Conservation (phyloP, 2,113 vertebrate genomes). For the Barbus barbus region DNA sequence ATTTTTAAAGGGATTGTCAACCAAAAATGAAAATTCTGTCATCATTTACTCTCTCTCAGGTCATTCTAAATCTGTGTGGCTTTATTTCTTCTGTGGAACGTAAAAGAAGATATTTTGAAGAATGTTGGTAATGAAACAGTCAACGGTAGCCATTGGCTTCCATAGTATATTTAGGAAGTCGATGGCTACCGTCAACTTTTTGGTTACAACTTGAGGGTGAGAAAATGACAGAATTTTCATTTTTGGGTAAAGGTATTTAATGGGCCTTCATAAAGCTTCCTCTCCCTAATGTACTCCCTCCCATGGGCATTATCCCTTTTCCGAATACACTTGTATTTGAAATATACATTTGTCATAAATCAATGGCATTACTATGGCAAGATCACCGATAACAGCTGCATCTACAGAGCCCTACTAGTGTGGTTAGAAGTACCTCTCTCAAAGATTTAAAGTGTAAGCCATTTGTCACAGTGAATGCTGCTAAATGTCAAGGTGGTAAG, state of each 20-base stretch:
- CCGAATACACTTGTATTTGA: neutral
- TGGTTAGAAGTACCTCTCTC: neutral
- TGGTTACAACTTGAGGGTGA: too few species aligned
- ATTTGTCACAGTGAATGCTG: slow-evolving; percentile 8
- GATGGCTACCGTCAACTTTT: too few species aligned
- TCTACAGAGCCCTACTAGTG: neutral
- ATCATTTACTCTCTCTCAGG: too few species aligned
- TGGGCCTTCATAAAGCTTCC: neutral
- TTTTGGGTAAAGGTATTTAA: neutral
- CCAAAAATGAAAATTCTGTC: too few species aligned
- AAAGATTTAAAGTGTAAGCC: neutral
- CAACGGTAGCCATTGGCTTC: too few species aligned
- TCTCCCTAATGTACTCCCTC: neutral
- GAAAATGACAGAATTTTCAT: neutral
- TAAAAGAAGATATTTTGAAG: too few species aligned
- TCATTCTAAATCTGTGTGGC: too few species aligned
- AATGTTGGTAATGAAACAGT: too few species aligned
- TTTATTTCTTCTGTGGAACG: too few species aligned
- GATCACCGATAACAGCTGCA: neutral
- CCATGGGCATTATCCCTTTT: neutral
- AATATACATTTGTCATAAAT: neutral
- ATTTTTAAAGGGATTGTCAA: neutral
- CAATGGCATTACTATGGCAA: neutral
- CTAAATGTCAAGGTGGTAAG: slow-evolving; percentile 23
- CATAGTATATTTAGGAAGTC: too few species aligned